Percentiles rank a stretch among this genome's conserved stretches.
Conservation (phyloP, 2,797 vertebrate species). For the Xiphorhynchus erythropygius region DNA sequence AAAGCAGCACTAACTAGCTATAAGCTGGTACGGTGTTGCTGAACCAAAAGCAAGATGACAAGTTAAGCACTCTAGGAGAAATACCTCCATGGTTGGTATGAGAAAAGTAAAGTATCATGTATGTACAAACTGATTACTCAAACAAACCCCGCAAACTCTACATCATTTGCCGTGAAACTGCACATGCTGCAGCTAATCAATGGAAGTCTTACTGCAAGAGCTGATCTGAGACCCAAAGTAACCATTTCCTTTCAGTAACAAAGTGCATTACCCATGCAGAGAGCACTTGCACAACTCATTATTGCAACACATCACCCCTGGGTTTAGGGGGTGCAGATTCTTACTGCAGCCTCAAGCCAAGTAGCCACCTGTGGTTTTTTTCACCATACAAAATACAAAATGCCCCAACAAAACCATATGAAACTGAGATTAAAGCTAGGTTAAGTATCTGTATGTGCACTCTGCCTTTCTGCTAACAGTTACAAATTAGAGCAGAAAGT, state of each 20-base stretch:
- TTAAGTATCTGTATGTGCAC: not conserved
- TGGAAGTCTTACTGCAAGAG: slow-evolving; percentile 32
- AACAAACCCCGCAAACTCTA: not conserved
- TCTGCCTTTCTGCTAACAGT: slow-evolving; percentile 15
- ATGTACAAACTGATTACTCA: slow-evolving; percentile 64
- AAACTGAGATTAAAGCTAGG: slow-evolving; percentile 59
- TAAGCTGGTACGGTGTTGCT: slow-evolving; percentile 32
- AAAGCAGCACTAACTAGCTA: slow-evolving; percentile 65
- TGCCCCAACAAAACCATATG: not conserved
- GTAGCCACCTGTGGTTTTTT: not conserved
- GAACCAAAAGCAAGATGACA: slow-evolving; percentile 59
- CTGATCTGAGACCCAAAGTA: not conserved
- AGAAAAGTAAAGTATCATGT: slow-evolving; percentile 46
- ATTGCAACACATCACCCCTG: not conserved
- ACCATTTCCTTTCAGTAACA: not conserved
- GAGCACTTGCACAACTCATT: not conserved
- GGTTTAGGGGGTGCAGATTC: not conserved
- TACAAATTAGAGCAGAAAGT: slow-evolving; percentile 1
- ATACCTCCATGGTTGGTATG: slow-evolving; percentile 52
- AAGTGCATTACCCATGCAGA: slow-evolving; percentile 18
- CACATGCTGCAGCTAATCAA: slow-evolving; percentile 25
- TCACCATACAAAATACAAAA: slow-evolving; percentile 10
- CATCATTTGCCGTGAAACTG: not conserved
- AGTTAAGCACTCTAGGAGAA: slow-evolving; percentile 59
- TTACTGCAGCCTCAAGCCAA: slow-evolving; percentile 5